Evolutionary conservation across 2,113 vertebrate species (phyloP).

Genomic region (Seriola rivoliana): DNA sequence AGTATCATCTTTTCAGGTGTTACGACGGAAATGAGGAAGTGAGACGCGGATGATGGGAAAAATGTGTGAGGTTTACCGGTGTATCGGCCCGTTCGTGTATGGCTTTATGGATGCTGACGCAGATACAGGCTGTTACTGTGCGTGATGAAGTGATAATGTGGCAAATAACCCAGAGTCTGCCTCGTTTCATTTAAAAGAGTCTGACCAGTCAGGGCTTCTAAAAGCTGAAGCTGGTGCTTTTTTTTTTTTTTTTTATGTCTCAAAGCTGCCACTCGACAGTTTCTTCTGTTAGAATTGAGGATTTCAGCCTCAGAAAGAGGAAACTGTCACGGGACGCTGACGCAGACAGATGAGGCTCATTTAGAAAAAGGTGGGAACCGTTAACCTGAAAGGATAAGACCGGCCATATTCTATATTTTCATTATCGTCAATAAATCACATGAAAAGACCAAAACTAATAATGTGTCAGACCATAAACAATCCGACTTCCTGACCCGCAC

Average conservation of each 20-base stretch:
- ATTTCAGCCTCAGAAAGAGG: background rate
- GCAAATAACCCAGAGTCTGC: conserved; percentile 4
- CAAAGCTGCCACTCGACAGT: background rate
- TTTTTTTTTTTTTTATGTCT: background rate
- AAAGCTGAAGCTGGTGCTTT: conserved; percentile 6
- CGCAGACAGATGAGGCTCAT: background rate
- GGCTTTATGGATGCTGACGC: conserved; percentile 9
- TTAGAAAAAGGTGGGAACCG: background rate
- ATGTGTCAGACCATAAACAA: too few species aligned
- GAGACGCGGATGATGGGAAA: background rate
- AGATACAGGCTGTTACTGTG: conserved; percentile 17
- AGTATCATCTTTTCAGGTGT: background rate
- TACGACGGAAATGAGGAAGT: background rate
- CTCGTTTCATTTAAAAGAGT: background rate
- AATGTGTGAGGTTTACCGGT: conserved; percentile 10
- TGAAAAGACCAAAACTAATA: background rate
- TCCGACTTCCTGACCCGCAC: background rate
- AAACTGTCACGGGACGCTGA: background rate
- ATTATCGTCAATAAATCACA: background rate
- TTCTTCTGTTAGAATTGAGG: too few species aligned
- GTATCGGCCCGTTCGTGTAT: background rate
- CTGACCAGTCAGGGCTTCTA: background rate
- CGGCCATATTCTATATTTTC: background rate
- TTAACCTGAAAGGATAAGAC: background rate
- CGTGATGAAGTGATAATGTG: conserved; percentile 23